These are phyloP conservation scores for Phyllotreta striolata DNA, from an alignment of 2,888 invertebrate species.

Conservation along the genomic window DNA sequence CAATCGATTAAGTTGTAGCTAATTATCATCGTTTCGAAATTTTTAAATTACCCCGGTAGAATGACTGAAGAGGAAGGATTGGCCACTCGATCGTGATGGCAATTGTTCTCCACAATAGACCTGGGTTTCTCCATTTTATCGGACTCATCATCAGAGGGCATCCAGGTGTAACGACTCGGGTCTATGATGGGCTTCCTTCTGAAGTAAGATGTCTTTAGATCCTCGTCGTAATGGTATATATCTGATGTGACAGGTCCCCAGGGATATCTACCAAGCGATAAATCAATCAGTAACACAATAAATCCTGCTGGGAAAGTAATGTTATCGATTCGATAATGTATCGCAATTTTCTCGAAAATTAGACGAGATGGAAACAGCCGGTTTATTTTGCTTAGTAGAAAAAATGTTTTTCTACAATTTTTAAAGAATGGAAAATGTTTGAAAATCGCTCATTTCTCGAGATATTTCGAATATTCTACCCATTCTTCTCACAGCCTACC, in stretches of 20 bases:
- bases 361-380: too few species aligned
- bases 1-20: too few species aligned
- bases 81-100: conserved; percentile 30
- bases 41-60: conserved; percentile 45
- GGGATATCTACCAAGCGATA: conserved; percentile 70
- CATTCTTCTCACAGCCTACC: too few species aligned
- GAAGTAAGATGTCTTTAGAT: conserved; percentile 82
- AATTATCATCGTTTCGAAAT: neutral
- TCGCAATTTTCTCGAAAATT: too few species aligned
- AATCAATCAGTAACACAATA: too few species aligned
- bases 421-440: too few species aligned
- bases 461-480: too few species aligned
- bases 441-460: too few species aligned
- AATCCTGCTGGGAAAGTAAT: too few species aligned
- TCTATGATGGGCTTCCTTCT: conserved; percentile 80
- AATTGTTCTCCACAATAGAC: conserved; percentile 54
- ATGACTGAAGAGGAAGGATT: conserved; percentile 32
- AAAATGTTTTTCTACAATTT: too few species aligned
- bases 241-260: conserved; percentile 69
- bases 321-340: too few species aligned
- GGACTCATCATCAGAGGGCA: conserved; percentile 78
- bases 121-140: conserved; percentile 76
- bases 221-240: conserved; percentile 73
- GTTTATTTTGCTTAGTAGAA: too few species aligned
- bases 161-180: conserved; percentile 80